phyloP scores from a whole-genome alignment of 2,888 invertebrate genomes.

The Plagodis pulveraria region DNA sequence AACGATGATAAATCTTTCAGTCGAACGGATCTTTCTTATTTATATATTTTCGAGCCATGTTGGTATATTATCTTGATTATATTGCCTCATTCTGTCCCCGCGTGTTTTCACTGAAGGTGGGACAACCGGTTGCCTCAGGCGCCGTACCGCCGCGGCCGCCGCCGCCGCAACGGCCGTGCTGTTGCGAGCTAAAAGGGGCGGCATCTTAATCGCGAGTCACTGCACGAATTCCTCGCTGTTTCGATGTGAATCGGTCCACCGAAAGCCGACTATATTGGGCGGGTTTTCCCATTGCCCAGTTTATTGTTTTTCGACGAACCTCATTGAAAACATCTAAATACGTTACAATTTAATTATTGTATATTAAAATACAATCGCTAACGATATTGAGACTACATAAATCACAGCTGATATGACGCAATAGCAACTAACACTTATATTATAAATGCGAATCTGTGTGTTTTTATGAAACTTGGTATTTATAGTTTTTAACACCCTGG shows the following conservation, averaged over 20 bases:
- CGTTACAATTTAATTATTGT: no score
- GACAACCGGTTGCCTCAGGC: slow-evolving; percentile 33
- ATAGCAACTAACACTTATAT: no score
- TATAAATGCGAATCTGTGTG: no score
- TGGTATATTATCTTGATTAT: slow-evolving; percentile 19
- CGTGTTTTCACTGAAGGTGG: slow-evolving; percentile 37
- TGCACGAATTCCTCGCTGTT: slow-evolving; percentile 16
- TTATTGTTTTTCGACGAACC: not conserved
- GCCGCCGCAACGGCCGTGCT: not conserved
- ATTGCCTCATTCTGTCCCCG: slow-evolving; percentile 35
- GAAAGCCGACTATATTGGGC: slow-evolving; percentile 7
- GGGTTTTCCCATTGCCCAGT: slow-evolving; percentile 23
- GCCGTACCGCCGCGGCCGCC: not conserved
- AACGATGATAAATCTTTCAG: no score
- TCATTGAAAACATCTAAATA: no score
- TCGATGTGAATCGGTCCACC: slow-evolving; percentile 10
- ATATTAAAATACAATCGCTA: no score
- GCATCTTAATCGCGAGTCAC: slow-evolving; percentile 23
- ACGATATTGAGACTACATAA: no score
- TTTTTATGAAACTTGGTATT: no score
- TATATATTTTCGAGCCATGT: slow-evolving; percentile 8
- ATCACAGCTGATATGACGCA: no score
- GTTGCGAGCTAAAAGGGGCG: not conserved
- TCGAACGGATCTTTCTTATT: not conserved
- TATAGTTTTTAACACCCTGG: no score